Percentiles rank a stretch among this genome's conserved stretches.
phyloP scores from a whole-genome alignment of 2,113 vertebrate genomes.

The Lipophrys pholis region DNA sequence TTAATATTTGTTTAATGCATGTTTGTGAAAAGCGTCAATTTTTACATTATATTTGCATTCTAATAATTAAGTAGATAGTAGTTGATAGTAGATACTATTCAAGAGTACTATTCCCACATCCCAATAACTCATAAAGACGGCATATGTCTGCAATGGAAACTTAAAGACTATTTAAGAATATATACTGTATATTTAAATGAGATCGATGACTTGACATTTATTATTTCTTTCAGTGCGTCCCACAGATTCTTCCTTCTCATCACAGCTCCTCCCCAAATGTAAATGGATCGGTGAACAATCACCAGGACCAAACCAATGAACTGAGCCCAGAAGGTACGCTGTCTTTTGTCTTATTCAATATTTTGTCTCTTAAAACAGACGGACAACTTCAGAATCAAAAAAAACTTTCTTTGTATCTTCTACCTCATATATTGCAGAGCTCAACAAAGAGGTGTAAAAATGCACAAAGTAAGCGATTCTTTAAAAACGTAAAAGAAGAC shows the following conservation, averaged over 20 bases:
- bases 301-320: conserved; percentile 81
- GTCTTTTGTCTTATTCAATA: conserved; percentile 23
- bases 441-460: too few relatives aligned
- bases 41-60: too few relatives aligned
- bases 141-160: conserved; percentile 29
- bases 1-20: too few relatives aligned
- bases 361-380: conserved; percentile 18
- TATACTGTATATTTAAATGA: too few relatives aligned
- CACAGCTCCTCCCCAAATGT: conserved; percentile 87
- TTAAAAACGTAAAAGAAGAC: too few relatives aligned
- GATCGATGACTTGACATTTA: not conserved
- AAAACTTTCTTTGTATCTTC: too few relatives aligned
- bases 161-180: not conserved
- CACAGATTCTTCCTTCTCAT: conserved; percentile 83
- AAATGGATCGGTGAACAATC: conserved; percentile 82
- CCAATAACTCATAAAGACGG: not conserved
- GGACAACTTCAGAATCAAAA: not conserved
- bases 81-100: too few relatives aligned
- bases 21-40: too few relatives aligned
- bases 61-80: too few relatives aligned
- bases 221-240: conserved; percentile 39
- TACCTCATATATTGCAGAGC: too few relatives aligned
- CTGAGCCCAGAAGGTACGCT: conserved; percentile 90
- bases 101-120: too few relatives aligned
- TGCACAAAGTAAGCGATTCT: too few relatives aligned